Conservation (phyloP, 2,888 invertebrate species). For the Trileptium ribeirensis region DNA sequence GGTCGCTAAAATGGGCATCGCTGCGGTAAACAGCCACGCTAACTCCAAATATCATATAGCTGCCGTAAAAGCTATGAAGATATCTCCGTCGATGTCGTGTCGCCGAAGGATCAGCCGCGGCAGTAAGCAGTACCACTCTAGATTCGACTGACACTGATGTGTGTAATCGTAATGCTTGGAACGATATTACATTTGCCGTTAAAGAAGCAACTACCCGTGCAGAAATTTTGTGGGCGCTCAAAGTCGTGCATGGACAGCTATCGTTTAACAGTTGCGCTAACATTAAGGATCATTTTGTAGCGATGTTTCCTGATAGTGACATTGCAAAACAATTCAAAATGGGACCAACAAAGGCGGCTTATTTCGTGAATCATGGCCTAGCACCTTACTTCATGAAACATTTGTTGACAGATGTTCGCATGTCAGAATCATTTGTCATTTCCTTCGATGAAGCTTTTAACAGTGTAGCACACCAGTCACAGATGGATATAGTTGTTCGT, state of each 20-base stretch:
- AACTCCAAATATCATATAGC: no score
- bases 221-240: neutral
- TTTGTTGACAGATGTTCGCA: slow-evolving; percentile 19
- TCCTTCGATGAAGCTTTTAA: slow-evolving; percentile 39
- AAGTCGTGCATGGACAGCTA: neutral
- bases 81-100: no score
- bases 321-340: neutral
- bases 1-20: no score
- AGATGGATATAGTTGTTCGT: slow-evolving; percentile 42
- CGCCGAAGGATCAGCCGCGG: no score
- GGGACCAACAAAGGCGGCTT: slow-evolving; percentile 19
- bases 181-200: slow-evolving; percentile 1
- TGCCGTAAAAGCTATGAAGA: no score
- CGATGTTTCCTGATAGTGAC: slow-evolving; percentile 33
- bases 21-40: no score
- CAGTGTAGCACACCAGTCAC: slow-evolving; percentile 31
- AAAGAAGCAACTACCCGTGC: neutral
- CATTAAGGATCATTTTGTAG: neutral
- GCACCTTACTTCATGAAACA: slow-evolving; percentile 32
- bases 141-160: no score
- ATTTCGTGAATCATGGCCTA: slow-evolving; percentile 30
- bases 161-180: no score
- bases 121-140: no score
- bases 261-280: neutral
- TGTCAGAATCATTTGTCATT: slow-evolving; percentile 26